Conservation (phyloP, 1,140 invertebrate genomes). For the Bacillus rossius region DNA sequence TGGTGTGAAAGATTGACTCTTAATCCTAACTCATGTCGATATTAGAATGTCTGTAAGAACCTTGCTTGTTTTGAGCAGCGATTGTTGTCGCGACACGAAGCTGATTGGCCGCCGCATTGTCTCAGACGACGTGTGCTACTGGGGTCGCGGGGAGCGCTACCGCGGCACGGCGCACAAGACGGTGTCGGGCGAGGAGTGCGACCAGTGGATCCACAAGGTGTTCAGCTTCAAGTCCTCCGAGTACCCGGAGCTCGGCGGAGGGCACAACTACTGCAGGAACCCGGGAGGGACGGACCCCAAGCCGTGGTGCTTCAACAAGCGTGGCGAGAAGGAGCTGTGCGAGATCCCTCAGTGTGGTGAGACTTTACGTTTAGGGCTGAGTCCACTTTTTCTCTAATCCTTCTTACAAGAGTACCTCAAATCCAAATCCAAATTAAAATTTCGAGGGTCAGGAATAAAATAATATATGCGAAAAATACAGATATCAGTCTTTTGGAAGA, state of each 20-base stretch:
- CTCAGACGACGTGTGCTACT: constrained; percentile 75
- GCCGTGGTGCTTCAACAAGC: constrained; percentile 81
- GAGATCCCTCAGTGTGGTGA: constrained; percentile 78
- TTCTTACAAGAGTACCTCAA: too few relatives aligned
- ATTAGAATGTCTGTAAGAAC: too few relatives aligned
- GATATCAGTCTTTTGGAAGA: too few relatives aligned
- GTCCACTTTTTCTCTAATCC: too few relatives aligned
- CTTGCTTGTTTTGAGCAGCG: too few relatives aligned
- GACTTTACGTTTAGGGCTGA: too few relatives aligned
- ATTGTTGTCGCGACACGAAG: too few relatives aligned
- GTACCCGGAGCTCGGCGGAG: constrained; percentile 75
- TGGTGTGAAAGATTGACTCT: too few relatives aligned
- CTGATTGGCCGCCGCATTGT: constrained; percentile 17
- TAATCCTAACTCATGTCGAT: too few relatives aligned
- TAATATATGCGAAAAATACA: too few relatives aligned
- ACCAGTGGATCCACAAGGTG: constrained; percentile 74
- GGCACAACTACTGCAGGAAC: constrained; percentile 91
- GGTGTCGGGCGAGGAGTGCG: constrained; percentile 64
- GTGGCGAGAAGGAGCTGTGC: constrained; percentile 66
- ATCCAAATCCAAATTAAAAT: too few relatives aligned
- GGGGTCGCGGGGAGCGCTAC: constrained; percentile 76
- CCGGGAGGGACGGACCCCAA: constrained; percentile 68
- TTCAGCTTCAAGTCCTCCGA: constrained; percentile 65
- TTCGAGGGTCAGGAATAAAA: too few relatives aligned
- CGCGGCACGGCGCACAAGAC: constrained; percentile 69